Conservation (phyloP, 2,888 invertebrate genomes). For the Furcula furcula region DNA sequence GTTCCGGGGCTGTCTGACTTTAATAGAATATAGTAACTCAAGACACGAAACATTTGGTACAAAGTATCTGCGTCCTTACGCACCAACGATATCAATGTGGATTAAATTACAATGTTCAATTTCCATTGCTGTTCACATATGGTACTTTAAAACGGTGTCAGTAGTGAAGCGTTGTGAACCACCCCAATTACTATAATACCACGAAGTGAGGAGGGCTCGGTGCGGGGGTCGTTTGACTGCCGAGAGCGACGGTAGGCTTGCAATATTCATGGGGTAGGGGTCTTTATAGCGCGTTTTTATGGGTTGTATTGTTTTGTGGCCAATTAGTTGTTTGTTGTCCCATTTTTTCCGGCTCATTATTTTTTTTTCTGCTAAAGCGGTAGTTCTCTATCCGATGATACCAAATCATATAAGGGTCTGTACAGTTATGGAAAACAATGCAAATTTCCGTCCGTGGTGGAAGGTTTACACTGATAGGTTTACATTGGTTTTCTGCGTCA, state of each 20-base stretch:
- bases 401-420: no score
- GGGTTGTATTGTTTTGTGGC: conserved; percentile 1
- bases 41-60: no score
- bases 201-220: conserved; percentile 15
- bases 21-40: no score
- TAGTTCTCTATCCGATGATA: no score
- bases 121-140: conserved; percentile 4
- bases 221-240: conserved; percentile 1
- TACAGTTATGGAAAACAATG: no score
- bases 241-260: background rate
- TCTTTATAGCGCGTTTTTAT: background rate
- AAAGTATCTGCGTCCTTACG: no score
- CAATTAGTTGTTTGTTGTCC: conserved; percentile 1
- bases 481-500: no score
- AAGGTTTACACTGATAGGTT: no score
- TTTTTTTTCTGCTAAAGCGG: no score
- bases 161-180: conserved; percentile 36
- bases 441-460: no score
- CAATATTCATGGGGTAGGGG: background rate
- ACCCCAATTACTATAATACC: conserved; percentile 44
- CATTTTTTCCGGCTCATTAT: background rate
- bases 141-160: conserved; percentile 1
- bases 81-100: no score
- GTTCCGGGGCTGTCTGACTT: background rate
- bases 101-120: background rate